These are phyloP conservation scores for Lineus longissimus DNA, from an alignment of 1,140 invertebrate species.

Conservation along the genomic window DNA sequence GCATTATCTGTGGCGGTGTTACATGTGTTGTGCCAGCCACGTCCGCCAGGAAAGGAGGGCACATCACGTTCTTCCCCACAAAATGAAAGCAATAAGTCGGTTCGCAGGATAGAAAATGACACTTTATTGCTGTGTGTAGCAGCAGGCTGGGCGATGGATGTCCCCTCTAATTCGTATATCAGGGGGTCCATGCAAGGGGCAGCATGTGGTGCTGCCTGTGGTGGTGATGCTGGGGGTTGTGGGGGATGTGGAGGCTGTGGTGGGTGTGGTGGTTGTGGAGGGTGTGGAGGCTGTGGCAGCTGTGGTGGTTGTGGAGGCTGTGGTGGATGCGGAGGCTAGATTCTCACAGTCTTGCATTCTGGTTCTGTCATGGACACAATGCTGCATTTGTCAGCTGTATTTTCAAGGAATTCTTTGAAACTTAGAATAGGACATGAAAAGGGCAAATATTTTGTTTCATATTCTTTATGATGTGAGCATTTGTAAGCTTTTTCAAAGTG, in stretches of 20 bases:
- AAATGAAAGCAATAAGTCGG: background rate
- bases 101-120: slow-evolving; percentile 29
- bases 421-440: too few species aligned
- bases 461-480: too few species aligned
- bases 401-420: too few species aligned
- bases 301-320: slow-evolving; percentile 16
- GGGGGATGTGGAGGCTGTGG: slow-evolving; percentile 16
- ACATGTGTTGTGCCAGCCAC: slow-evolving; percentile 45
- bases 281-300: slow-evolving; percentile 19
- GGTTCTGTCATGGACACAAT: too few species aligned
- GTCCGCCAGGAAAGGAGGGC: slow-evolving; percentile 31
- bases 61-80: slow-evolving; percentile 17
- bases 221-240: slow-evolving; percentile 16
- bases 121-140: slow-evolving; percentile 41
- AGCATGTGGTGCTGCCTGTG: slow-evolving; percentile 16
- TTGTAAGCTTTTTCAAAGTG: too few species aligned
- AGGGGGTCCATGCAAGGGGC: background rate
- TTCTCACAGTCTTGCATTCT: background rate
- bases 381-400: too few species aligned
- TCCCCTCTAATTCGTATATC: slow-evolving; percentile 43
- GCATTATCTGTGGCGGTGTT: slow-evolving; percentile 41
- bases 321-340: slow-evolving; percentile 17
- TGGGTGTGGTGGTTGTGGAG: slow-evolving; percentile 22
- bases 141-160: slow-evolving; percentile 35
- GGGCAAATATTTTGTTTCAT: too few species aligned